Conservation (phyloP, 2,113 vertebrate genomes). For the Pyrgilauda ruficollis region DNA sequence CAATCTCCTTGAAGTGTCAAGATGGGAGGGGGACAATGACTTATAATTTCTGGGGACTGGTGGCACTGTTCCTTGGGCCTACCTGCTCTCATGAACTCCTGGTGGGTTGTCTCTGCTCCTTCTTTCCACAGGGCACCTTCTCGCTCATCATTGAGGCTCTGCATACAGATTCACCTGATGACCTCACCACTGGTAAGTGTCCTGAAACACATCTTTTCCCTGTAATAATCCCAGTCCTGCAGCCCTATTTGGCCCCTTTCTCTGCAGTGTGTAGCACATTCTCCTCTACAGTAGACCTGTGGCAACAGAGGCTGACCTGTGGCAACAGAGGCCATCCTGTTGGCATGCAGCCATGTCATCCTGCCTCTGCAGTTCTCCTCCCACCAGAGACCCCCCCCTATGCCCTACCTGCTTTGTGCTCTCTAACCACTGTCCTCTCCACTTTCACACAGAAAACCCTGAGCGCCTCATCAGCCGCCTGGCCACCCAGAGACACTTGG, state of each 20-base stretch:
- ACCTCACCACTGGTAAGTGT: slow-evolving; percentile 90
- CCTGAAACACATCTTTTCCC: background rate
- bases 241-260: background rate
- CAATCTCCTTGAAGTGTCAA: background rate
- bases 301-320: background rate
- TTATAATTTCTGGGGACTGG: background rate
- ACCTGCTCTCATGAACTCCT: background rate
- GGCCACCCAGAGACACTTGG: slow-evolving; percentile 92
- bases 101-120: background rate
- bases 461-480: slow-evolving; percentile 93
- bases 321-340: background rate
- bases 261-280: background rate
- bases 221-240: background rate
- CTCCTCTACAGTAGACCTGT: background rate
- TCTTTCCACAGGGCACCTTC: slow-evolving; percentile 88
- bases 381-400: background rate
- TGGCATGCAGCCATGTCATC: background rate
- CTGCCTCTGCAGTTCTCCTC: background rate
- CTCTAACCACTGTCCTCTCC: background rate
- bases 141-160: slow-evolving; percentile 98
- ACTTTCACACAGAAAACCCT: slow-evolving; percentile 81
- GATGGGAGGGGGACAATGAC: background rate
- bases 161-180: slow-evolving; percentile 90
- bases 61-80: background rate
- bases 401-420: background rate